Base-by-base conservation (phyloP, 2,888 invertebrate genomes). In the Tetropium fuscum region DNA sequence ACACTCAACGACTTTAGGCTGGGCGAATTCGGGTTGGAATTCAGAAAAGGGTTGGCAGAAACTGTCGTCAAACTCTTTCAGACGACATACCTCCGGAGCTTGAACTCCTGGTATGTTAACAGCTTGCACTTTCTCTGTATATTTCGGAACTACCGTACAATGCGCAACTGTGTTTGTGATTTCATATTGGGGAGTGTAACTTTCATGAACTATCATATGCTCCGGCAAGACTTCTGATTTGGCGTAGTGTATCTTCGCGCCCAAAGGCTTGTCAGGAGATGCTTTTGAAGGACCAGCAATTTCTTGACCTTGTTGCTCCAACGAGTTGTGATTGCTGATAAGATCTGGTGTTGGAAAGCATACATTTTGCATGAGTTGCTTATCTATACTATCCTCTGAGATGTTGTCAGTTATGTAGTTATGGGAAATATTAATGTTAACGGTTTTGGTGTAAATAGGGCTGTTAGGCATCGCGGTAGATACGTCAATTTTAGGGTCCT, bases 381-480 rank as follows among this genome's bases (percentile, higher is more conserved):
- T 60, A 77, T 83, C 83, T 54, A 81, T 73, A 71, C 83, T 84
- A 66, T 87, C 86, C 63, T 84, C 86, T 11, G 87, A 86, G n/a
- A n/a, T n/a, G n/a, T n/a, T n/a, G n/a, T n/a, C n/a, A 30, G 75
- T 76, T 16, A 82, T 74, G 74, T 84, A 87, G 44, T 84, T 81
- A 64, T 87, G 86, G 1, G 86, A 84, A 66, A 87, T 87, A 69
- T 87, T 87, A 53, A 88, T 87, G 64, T 85, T 87, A 36, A 88
- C 85, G 2, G 86, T 79, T 32, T 85, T 83, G 8, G 84, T 77
- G 41, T 80, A 74, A 63, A 80, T 78, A 32, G 84, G 83, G 60
- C 80, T 75, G 22, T 77, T 58, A 47, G 58, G 41, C 3, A 61
- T 48, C n/a, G 71, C 2, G 15, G 61, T 60, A 15, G 51, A 51